Evolutionary conservation across 2,113 vertebrate species (phyloP).

Genomic region (Heterocephalus glaber): DNA sequence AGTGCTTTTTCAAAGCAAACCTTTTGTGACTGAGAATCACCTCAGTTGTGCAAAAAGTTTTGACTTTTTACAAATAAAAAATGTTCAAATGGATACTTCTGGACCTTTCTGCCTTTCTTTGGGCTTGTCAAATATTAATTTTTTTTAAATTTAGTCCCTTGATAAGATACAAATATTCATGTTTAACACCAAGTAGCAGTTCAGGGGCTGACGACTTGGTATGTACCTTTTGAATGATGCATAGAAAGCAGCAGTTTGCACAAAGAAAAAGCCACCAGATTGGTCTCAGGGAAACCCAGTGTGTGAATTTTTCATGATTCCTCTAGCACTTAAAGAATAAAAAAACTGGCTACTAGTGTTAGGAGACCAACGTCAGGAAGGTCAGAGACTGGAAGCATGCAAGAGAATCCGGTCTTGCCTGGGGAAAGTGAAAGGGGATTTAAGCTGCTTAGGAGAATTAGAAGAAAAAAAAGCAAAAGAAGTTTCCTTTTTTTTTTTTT

Average conservation of each 20-base stretch:
- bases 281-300: slow-evolving; percentile 94
- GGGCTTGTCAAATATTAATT: slow-evolving; percentile 91
- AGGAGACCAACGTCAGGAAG: slow-evolving; percentile 88
- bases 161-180: slow-evolving; percentile 92
- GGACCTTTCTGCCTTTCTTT: slow-evolving; percentile 85
- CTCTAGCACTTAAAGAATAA: slow-evolving; percentile 96
- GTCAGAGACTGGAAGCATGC: slow-evolving; percentile 89
- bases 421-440: slow-evolving; percentile 87
- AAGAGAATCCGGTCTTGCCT: slow-evolving; percentile 87
- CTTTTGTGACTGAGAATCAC: slow-evolving; percentile 75
- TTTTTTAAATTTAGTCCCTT: slow-evolving; percentile 91
- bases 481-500: slow-evolving; percentile 58
- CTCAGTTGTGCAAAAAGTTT: slow-evolving; percentile 83
- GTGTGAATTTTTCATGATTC: slow-evolving; percentile 98
- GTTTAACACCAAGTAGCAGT: slow-evolving; percentile 91
- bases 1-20: slow-evolving; percentile 77
- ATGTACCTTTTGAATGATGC: slow-evolving; percentile 92
- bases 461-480: not conserved
- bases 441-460: slow-evolving; percentile 87
- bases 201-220: slow-evolving; percentile 89
- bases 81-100: slow-evolving; percentile 84
- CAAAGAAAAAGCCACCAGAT: slow-evolving; percentile 97
- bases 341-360: slow-evolving; percentile 91
- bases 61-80: slow-evolving; percentile 83
- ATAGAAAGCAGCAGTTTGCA: slow-evolving; percentile 91